These are phyloP conservation scores for Dolichotis patagonum DNA, from an alignment of 2,113 vertebrate species.

Conservation along the genomic window DNA sequence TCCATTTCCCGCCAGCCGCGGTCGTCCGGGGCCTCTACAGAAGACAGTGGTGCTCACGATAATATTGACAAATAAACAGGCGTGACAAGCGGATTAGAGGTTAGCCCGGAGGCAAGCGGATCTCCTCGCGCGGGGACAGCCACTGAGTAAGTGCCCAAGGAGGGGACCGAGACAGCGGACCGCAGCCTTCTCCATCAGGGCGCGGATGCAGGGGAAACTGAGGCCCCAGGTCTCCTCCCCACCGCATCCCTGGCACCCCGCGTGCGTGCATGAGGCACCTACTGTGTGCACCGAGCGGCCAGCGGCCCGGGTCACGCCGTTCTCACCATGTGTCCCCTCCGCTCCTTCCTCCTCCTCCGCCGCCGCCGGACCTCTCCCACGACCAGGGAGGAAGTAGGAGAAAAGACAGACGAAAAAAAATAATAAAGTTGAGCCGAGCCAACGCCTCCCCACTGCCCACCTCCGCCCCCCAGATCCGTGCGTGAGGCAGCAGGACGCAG, in stretches of 20 bases:
- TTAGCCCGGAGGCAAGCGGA: neutral
- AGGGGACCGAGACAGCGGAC: neutral
- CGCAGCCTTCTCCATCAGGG: neutral
- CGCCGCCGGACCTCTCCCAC: conserved; percentile 73
- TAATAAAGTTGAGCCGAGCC: conserved; percentile 45
- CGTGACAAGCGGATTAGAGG: neutral
- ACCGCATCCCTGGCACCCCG: neutral
- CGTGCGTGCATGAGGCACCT: neutral
- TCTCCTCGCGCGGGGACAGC: neutral
- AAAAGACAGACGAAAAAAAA: conserved; percentile 47
- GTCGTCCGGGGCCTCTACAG: neutral
- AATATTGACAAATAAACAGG: neutral
- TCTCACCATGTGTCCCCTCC: conserved; percentile 47
- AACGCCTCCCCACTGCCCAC: conserved; percentile 52
- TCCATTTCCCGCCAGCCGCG: neutral
- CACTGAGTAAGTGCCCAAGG: neutral
- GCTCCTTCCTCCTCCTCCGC: conserved; percentile 14
- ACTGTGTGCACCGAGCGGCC: conserved; percentile 15
- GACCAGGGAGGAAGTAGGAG: conserved; percentile 79
- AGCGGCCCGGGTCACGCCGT: conserved; percentile 36
- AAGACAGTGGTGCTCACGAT: neutral
- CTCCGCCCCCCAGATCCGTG: neutral
- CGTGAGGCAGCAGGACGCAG: neutral
- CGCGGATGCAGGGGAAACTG: conserved; percentile 62
- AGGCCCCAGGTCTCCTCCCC: neutral